Percentiles rank a stretch among this genome's conserved stretches.
These are phyloP conservation scores for Congeria kusceri DNA, from an alignment of 2,888 invertebrate genomes.

Conservation along the genomic window DNA sequence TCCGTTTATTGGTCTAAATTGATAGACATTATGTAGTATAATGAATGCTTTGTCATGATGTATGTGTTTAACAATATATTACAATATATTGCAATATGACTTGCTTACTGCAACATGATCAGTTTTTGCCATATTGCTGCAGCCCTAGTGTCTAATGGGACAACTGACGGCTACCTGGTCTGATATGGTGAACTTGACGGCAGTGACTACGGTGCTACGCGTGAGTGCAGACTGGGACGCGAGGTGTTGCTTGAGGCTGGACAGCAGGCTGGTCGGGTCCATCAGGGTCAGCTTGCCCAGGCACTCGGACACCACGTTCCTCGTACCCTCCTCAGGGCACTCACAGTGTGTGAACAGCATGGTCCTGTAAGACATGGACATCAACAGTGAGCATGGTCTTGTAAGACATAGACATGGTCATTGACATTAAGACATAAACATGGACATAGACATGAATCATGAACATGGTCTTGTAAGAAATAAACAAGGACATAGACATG, in stretches of 20 bases:
- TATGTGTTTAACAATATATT: too few species aligned
- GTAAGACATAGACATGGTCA: not conserved
- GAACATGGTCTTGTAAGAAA: too few species aligned
- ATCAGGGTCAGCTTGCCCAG: slow-evolving; percentile 97
- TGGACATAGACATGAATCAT: too few species aligned
- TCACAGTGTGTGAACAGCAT: slow-evolving; percentile 97
- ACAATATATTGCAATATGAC: too few species aligned
- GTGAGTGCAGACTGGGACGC: slow-evolving; percentile 87
- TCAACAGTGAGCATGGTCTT: too few species aligned
- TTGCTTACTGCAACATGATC: too few species aligned
- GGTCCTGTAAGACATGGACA: slow-evolving; percentile 84
- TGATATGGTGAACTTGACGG: slow-evolving; percentile 99
- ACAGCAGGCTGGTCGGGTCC: slow-evolving; percentile 94
- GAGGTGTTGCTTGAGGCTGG: slow-evolving; percentile 88
- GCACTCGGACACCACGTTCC: slow-evolving; percentile 99
- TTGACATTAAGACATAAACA: not conserved
- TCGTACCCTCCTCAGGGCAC: slow-evolving; percentile 98
- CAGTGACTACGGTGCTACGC: slow-evolving; percentile 98
- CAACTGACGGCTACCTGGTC: slow-evolving; percentile 91
- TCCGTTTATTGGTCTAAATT: too few species aligned
- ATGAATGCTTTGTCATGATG: too few species aligned
- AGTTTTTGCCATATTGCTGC: too few species aligned
- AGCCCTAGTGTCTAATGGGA: too few species aligned
- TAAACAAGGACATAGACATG: too few species aligned
- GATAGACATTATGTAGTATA: too few species aligned